phyloP scores from a whole-genome alignment of 1,140 invertebrate genomes.

The Ectropis grisescens region DNA sequence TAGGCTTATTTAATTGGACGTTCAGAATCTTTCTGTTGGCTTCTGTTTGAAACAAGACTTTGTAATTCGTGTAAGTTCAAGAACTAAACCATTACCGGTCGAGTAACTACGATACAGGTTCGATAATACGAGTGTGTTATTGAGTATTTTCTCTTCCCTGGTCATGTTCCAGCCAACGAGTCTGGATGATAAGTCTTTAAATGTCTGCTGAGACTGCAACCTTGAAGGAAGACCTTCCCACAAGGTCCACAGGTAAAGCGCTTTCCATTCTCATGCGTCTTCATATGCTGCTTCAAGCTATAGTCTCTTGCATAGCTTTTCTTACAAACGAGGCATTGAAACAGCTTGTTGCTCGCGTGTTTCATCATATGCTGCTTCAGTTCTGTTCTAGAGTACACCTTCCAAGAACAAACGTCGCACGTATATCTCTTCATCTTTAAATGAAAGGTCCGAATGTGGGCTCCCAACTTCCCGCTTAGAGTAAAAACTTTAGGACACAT shows the following conservation, averaged over 20 bases:
- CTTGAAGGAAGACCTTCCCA: constrained; percentile 64
- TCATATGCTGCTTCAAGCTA: constrained; percentile 78
- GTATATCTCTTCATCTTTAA: constrained; percentile 66
- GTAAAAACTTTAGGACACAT: constrained; percentile 49
- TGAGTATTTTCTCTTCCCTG: too few species aligned
- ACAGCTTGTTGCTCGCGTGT: constrained; percentile 76
- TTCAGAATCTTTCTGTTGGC: too few species aligned
- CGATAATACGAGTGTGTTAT: too few species aligned
- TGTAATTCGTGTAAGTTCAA: too few species aligned
- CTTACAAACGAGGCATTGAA: constrained; percentile 71
- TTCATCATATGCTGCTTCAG: constrained; percentile 75
- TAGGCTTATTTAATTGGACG: too few species aligned
- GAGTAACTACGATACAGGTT: too few species aligned
- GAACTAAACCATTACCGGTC: too few species aligned
- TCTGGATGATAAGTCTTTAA: constrained; percentile 49
- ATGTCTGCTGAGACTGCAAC: constrained; percentile 57
- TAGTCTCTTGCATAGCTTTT: constrained; percentile 77
- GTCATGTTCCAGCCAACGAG: too few species aligned
- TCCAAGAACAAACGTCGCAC: constrained; percentile 74
- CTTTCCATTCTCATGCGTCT: constrained; percentile 74
- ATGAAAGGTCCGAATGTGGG: constrained; percentile 46
- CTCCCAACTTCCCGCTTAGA: constrained; percentile 45
- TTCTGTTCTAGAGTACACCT: constrained; percentile 72
- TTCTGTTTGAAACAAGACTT: too few species aligned
- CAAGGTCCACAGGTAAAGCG: constrained; percentile 66